A percentile compares a stretch with the other conserved stretches of the same genome.
Evolutionary conservation across 1,140 invertebrate species (phyloP).

Genomic region (Meloidogyne chitwoodi): DNA sequence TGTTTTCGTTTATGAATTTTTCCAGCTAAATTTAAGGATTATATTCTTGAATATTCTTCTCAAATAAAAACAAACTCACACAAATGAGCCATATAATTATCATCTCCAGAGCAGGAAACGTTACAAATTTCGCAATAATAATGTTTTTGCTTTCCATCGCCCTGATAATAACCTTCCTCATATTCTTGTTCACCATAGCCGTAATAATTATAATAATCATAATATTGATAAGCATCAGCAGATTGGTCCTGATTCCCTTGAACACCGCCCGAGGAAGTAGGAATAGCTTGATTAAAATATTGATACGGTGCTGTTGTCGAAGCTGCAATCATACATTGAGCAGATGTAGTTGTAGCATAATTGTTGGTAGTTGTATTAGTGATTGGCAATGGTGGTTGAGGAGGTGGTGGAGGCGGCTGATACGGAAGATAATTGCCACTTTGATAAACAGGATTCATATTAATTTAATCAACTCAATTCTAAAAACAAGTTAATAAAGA

Average conservation of each 20-base stretch:
- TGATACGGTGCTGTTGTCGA: background rate
- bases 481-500: background rate
- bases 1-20: background rate
- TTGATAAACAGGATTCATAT: background rate
- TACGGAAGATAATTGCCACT: background rate
- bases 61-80: background rate
- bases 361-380: background rate
- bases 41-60: background rate
- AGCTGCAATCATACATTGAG: background rate
- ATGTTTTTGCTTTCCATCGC: background rate
- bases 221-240: background rate
- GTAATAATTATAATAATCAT: background rate
- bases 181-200: background rate
- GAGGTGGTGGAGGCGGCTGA: slow-evolving; percentile 14
- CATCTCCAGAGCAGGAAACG: background rate
- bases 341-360: background rate
- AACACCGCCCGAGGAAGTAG: background rate
- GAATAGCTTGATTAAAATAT: background rate
- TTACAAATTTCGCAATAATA: slow-evolving; percentile 1
- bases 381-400: background rate
- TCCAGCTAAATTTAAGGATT: background rate
- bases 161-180: background rate
- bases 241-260: background rate
- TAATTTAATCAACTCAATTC: background rate
- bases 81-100: background rate